A percentile compares a stretch with the other conserved stretches of the same genome.
Evolutionary conservation across 2,113 vertebrate genomes (phyloP).

Genomic region (Pseudolaguvia tuberculata): DNA sequence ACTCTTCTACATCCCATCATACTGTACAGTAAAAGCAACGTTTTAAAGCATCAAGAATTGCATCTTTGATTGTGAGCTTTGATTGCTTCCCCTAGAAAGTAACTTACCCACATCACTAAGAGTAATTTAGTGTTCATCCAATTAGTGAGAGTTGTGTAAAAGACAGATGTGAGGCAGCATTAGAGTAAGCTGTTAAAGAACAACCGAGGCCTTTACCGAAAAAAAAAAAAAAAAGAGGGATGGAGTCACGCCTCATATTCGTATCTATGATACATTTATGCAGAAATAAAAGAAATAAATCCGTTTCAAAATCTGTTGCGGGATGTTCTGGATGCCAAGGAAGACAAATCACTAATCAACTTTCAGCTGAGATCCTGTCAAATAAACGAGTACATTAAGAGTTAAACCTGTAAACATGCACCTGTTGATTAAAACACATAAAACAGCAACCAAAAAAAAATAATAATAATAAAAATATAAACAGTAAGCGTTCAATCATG

Average conservation of each 20-base stretch:
- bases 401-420: background rate
- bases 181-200: constrained; percentile 16
- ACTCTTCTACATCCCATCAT: constrained; percentile 56
- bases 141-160: constrained; percentile 40
- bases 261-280: background rate
- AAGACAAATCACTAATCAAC: background rate
- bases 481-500: constrained; percentile 18
- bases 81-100: constrained; percentile 37
- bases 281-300: background rate
- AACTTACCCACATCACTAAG: constrained; percentile 37
- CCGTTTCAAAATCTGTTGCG: background rate
- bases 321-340: background rate
- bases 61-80: constrained; percentile 53
- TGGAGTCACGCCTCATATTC: background rate
- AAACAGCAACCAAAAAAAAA: too few relatives aligned
- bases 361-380: background rate
- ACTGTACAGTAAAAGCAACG: constrained; percentile 56
- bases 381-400: background rate
- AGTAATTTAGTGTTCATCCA: constrained; percentile 38
- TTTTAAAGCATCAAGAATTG: constrained; percentile 55
- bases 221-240: background rate
- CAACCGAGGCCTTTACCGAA: background rate
- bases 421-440: constrained; percentile 24
- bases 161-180: constrained; percentile 39
- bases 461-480: constrained; percentile 12